These are phyloP conservation scores for Myotis lucifugus DNA, from an alignment of 2,113 vertebrate species.

Conservation along the genomic window DNA sequence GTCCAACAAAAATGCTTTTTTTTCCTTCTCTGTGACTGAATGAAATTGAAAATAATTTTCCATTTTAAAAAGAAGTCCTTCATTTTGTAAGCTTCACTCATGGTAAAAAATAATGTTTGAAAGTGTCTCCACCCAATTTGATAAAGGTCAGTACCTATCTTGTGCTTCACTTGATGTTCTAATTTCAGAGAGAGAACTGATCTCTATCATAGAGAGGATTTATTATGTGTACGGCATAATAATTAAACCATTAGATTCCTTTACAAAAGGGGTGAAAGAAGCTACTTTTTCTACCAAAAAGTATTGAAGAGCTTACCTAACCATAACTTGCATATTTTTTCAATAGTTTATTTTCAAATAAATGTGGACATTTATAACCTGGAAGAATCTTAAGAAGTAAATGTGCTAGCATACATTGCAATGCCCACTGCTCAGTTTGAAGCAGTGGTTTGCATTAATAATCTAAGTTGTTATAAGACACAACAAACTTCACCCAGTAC, in stretches of 20 bases:
- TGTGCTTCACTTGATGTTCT: background rate
- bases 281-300: background rate
- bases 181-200: background rate
- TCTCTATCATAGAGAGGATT: background rate
- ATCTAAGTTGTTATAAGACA: background rate
- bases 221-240: background rate
- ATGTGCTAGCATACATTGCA: background rate
- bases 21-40: background rate
- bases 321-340: background rate
- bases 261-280: background rate
- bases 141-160: background rate
- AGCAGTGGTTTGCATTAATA: background rate
- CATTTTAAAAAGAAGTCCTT: background rate
- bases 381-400: background rate
- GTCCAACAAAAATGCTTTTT: background rate
- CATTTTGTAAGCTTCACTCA: background rate
- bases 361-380: background rate
- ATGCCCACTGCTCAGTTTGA: background rate
- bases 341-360: slow-evolving; percentile 4
- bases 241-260: slow-evolving; percentile 21
- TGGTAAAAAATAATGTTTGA: background rate
- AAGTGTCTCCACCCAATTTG: background rate
- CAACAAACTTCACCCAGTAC: background rate
- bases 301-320: background rate
- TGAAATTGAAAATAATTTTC: slow-evolving; percentile 49